Evolutionary conservation across 2,113 vertebrate species (phyloP).

Genomic region (Pardalotus punctatus): DNA sequence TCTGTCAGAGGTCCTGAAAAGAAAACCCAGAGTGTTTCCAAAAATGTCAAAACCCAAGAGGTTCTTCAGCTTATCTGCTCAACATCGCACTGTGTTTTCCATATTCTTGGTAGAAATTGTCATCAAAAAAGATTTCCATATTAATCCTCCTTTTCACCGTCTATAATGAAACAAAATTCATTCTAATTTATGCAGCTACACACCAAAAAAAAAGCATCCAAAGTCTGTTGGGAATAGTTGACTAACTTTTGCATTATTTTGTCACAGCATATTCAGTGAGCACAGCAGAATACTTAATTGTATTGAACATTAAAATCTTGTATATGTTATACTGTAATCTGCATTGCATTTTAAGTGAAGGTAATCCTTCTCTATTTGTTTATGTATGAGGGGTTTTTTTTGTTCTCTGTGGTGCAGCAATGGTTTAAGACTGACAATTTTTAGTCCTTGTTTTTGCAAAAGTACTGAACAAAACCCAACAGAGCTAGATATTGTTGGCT

Average conservation of each 20-base stretch:
- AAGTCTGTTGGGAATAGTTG: neutral
- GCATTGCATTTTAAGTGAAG: neutral
- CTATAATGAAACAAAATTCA: neutral
- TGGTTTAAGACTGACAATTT: neutral
- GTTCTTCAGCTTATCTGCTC: neutral
- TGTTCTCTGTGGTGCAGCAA: neutral
- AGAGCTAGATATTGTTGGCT: neutral
- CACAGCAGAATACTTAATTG: neutral
- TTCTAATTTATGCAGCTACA: neutral
- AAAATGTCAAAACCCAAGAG: neutral
- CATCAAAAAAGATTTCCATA: neutral
- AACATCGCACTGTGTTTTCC: neutral
- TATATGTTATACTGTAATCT: neutral
- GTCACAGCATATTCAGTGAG: neutral
- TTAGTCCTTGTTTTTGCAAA: neutral
- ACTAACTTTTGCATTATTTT: constrained; percentile 6
- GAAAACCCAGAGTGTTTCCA: neutral
- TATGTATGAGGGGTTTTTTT: neutral
- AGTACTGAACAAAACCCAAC: neutral
- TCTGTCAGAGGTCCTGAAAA: neutral
- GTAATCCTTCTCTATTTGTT: neutral
- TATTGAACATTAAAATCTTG: neutral
- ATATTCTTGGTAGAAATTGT: neutral
- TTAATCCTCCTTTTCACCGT: neutral
- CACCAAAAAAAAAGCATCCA: neutral